Percentiles rank a stretch among this genome's conserved stretches.
Conservation (phyloP, 1,140 invertebrate genomes). For the Matsumurasca onukii region DNA sequence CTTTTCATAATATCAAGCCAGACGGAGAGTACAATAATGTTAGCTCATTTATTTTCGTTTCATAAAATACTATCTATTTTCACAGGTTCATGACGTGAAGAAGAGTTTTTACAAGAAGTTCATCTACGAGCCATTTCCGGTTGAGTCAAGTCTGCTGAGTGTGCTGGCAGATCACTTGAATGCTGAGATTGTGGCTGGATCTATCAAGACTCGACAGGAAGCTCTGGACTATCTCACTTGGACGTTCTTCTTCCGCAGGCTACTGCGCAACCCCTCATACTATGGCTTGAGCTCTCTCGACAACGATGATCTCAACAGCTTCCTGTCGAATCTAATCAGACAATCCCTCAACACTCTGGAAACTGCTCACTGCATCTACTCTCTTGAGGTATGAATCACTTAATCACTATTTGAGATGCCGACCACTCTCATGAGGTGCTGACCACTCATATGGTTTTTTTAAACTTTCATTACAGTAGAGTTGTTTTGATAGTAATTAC, state of each 20-base stretch:
- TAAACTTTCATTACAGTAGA: constrained; percentile 26
- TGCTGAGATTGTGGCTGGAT: constrained; percentile 85
- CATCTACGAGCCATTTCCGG: constrained; percentile 98
- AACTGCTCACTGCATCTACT: constrained; percentile 72
- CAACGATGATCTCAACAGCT: constrained; percentile 69
- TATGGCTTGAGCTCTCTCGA: constrained; percentile 83
- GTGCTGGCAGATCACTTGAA: constrained; percentile 97
- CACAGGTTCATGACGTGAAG: constrained; percentile 87
- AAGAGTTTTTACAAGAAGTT: constrained; percentile 99
- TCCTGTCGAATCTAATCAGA: constrained; percentile 76
- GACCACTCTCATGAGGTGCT: no score
- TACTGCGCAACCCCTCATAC: constrained; percentile 92
- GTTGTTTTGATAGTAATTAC: no score
- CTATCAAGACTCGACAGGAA: constrained; percentile 89
- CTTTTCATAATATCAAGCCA: no score
- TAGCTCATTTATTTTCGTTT: no score
- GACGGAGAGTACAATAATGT: no score
- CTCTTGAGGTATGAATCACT: constrained; percentile 53
- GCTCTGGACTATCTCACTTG: constrained; percentile 97
- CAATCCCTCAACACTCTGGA: constrained; percentile 69
- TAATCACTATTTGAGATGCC: neutral
- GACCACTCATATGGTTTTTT: neutral
- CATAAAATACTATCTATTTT: neutral
- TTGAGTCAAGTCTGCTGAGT: constrained; percentile 90
- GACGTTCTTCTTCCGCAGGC: constrained; percentile 93